A percentile compares a stretch with the other conserved stretches of the same genome.
phyloP scores from a whole-genome alignment of 2,797 vertebrate genomes.

The Eulemur rubriventer region DNA sequence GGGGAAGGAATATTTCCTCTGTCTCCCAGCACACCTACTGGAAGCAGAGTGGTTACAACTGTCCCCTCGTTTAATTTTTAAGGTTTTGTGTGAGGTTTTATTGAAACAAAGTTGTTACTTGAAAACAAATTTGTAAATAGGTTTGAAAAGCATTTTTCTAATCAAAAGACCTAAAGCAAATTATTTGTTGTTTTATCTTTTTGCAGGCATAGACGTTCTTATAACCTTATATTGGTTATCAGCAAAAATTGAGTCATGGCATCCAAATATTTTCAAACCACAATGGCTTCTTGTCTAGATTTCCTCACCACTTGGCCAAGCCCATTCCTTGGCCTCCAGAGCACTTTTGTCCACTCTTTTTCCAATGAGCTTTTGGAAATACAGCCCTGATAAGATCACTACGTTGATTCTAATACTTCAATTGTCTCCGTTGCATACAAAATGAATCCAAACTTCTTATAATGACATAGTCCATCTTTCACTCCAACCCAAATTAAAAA shows the following conservation, averaged over 20 bases:
- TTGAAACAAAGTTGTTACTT: neutral
- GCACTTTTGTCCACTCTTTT: neutral
- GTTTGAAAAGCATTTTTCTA: neutral
- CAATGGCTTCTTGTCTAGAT: neutral
- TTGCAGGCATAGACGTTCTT: neutral
- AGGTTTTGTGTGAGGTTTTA: neutral
- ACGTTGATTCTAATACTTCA: neutral
- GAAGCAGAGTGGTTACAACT: neutral
- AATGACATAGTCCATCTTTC: neutral
- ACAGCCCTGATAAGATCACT: neutral
- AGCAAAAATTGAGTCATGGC: neutral
- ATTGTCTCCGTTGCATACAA: neutral
- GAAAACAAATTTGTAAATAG: neutral
- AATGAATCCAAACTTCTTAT: neutral
- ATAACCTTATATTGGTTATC: neutral
- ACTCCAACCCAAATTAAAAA: neutral
- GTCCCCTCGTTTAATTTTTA: neutral
- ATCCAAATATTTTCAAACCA: neutral
- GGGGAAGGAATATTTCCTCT: neutral
- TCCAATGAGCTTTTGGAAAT: neutral
- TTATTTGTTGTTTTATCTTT: neutral
- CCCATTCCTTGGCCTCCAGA: neutral
- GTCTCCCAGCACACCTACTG: fast-evolving
- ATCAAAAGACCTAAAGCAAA: neutral
- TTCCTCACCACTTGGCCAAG: neutral